Base-by-base conservation (phyloP, 2,888 invertebrate genomes). In the Epinotia ramella region DNA sequence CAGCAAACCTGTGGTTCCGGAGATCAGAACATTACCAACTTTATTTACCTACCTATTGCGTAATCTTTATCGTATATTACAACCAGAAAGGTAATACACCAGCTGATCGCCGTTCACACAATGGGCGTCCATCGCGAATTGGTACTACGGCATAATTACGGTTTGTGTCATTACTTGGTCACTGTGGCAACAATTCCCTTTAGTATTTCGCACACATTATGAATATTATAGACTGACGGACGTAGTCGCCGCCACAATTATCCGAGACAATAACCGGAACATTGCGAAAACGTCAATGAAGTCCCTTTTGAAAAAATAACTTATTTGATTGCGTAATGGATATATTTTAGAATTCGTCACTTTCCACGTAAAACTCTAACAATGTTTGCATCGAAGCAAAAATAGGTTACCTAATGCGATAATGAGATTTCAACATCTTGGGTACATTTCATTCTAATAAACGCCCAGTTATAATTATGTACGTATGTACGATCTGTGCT, bases 161-260 rank as follows among this genome's bases (percentile, higher is more conserved):
- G 46, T 65, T 28, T 67, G 44, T 73, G 60, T 66, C 53, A 66
- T 73, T 73, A 62, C 67, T 60, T 49, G 16, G 73, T 67, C 49
- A 53, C 73, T 63, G 73, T 73, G 67, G 67, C 73, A 68, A 68
- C 73, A 33, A 70, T 53, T 67, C 5, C n/a, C n/a, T 40, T 62
- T 46, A 53, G 20, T 57, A 67, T 68, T 73, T 73, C 57, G 59
- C 73, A 68, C 33, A 53, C 67, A 68, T 59, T 65, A 65, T 56
- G 40, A 62, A 62, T 68, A 62, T 62, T 62, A 5, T 57, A 60
- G 16, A 33, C 60, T 20, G 49, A 49, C 57, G 49, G 13, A 40
- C 9, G n/a, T 20, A 66, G 59, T 73, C 53, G 67, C 18, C 44
- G 40, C 20, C 28, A 28, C 57, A 57, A 68, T 73, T 73, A 73